These are phyloP conservation scores for Odobenus rosmarus DNA, from an alignment of 2,113 vertebrate species.

Conservation along the genomic window DNA sequence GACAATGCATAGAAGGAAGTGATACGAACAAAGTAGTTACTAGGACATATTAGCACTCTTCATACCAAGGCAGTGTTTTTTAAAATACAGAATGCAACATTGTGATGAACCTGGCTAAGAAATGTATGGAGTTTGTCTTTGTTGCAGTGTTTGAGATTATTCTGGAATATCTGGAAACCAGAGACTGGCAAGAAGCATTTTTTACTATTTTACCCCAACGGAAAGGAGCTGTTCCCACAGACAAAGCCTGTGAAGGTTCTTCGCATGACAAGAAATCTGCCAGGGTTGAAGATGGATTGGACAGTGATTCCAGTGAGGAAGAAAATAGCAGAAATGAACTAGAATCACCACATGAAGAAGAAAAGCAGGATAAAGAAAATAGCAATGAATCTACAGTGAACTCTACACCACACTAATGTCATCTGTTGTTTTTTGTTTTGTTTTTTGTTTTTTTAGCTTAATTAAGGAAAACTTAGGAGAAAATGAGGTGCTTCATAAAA, in stretches of 20 bases:
- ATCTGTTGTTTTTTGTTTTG: not conserved
- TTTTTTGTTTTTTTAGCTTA: not conserved
- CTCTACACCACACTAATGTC: not conserved
- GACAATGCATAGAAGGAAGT: not conserved
- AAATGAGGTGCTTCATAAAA: not conserved
- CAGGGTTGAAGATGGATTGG: constrained; percentile 18
- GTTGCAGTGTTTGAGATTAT: constrained; percentile 97
- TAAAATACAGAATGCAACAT: not conserved
- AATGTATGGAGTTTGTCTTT: constrained; percentile 62
- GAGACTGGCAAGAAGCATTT: constrained; percentile 96
- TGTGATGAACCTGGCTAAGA: not conserved
- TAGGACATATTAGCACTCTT: not conserved
- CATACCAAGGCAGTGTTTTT: not conserved
- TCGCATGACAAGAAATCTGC: constrained; percentile 26
- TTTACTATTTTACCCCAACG: constrained; percentile 94
- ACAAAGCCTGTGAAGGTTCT: constrained; percentile 68
- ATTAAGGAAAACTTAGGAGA: not conserved
- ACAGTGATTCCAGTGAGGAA: constrained; percentile 76
- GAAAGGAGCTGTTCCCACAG: constrained; percentile 93
- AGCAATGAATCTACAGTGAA: not conserved
- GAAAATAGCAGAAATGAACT: not conserved
- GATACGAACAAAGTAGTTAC: not conserved
- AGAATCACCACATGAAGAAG: not conserved
- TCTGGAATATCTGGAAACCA: constrained; percentile 93
- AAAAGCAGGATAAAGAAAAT: not conserved